Base-by-base conservation (phyloP, 2,888 invertebrate genomes). In the Microplitis deprimator region DNA sequence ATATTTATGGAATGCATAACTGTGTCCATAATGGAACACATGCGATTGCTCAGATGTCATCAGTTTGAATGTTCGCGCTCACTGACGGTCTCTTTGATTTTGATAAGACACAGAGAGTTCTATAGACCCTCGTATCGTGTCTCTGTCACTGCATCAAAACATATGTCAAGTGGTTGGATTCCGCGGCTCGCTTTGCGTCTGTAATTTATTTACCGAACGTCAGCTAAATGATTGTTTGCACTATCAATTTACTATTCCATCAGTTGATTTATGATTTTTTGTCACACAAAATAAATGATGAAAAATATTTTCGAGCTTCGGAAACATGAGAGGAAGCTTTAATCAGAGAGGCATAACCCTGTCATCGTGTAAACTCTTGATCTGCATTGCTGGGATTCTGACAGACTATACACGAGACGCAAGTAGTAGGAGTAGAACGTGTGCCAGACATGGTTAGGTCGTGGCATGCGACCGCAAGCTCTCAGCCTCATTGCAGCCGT, bases 401-500 rank as follows among this genome's bases (percentile, higher is more conserved):
- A 73, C 65, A 81, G 83, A 83, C 83, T 82, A 29, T 29, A 81
- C 81, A 77, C 50, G 82, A 82, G 80, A 81, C 73, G 83, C 86
- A 84, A 86, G 86, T 87, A 85, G 73, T 77, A 73, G 77, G 69
- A 74, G 70, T 67, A 85, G 80, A 82, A 79, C 81, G 74, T 82
- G 83, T 80, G 83, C 80, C 83, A 84, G 86, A 84, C 85, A 85
- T 83, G 87, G 87, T 87, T 84, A 84, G 78, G 77, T 39, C 68
- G 82, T 86, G 89, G 89, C 85, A 89, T 89, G 83, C 82, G 82
- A 85, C 89, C 89, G 85, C 89, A 88, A 87, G 83, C 89, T 89
- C 88, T 87, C 87, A 83, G 85, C 87, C 88, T 88, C 88, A 87
- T 88, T 83, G 86, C 86, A 82, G 82, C 83, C 82, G 82, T 84